Evolutionary conservation across 2,888 invertebrate species (phyloP), one percentile per base, ranked within the genome.

Genomic region (Andrena camellia): DNA sequence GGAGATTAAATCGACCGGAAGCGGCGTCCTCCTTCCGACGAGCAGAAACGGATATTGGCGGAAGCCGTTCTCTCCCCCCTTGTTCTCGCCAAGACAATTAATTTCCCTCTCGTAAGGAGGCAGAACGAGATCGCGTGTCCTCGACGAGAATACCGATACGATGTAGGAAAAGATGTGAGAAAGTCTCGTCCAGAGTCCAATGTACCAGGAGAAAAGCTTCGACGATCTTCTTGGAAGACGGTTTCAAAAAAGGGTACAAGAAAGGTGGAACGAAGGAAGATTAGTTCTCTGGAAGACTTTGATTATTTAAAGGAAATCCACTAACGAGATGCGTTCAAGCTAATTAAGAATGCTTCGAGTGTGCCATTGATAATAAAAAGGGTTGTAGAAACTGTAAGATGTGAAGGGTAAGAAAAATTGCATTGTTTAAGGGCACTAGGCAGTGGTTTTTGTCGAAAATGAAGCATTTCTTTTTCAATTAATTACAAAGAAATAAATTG

Each of bases 41-140:
- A 67, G 69, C 67, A 79, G 84, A 78, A 87, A 84, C 90, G 91
- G 91, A 91, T 91, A 91, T 92, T 90, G 90, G 76, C 69, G 78
- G 89, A 91, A 89, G 89, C 87, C 89, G 76, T 88, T 78, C 84
- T 69, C 54, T 74, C 54, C 69, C 69, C 77, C 64, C 68, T 23
- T 23, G 57, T 57, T 57, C 23, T 68, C 74, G 59, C 82, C 70
- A 78, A 75, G 83, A 86, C 89, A 90, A 92, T 92, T 91, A 90
- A 92, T 90, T 91, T 88, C 83, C 78, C 80, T 85, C 84, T 23
- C 50, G 23, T 26, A 10, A 17, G 63, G 62, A 2, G 54, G 63
- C 42, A 23, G 20, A 71, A 63, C 73, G 64, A 57, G 59, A 75
- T 60, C 48, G 54, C 23, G 33, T 10, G 17, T 57, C 57, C 57